Conservation (phyloP, 1,140 invertebrate genomes). For the Cephus cinctus region DNA sequence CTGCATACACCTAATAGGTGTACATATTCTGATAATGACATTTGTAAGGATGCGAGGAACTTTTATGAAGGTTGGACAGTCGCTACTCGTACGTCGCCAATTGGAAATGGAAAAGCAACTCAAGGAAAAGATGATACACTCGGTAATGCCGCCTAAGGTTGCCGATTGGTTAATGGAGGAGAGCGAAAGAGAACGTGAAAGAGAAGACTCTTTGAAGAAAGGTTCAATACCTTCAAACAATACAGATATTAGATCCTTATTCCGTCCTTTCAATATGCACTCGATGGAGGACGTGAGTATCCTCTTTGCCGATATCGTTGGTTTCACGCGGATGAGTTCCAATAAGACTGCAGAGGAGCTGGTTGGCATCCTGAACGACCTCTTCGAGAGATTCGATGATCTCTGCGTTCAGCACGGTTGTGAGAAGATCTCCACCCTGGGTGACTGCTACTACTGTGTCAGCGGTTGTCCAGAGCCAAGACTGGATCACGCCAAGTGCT, state of each 20-base stretch:
- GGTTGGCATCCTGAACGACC: slow-evolving; percentile 88
- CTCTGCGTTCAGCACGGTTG: slow-evolving; percentile 81
- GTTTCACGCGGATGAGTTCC: slow-evolving; percentile 96
- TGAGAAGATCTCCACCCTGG: slow-evolving; percentile 91
- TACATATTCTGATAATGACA: slow-evolving; percentile 92
- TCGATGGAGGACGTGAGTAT: slow-evolving; percentile 96
- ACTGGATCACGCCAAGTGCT: slow-evolving; percentile 84
- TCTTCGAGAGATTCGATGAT: slow-evolving; percentile 94
- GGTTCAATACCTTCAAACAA: slow-evolving; percentile 52
- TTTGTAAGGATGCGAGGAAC: slow-evolving; percentile 89
- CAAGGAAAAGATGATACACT: slow-evolving; percentile 97
- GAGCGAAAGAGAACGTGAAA: slow-evolving; percentile 58
- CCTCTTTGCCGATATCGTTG: slow-evolving; percentile 97
- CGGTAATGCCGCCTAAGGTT: slow-evolving; percentile 92
- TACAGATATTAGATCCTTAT: slow-evolving; percentile 76
- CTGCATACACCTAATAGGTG: slow-evolving; percentile 88
- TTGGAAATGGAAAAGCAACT: slow-evolving; percentile 90
- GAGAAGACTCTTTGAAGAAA: slow-evolving; percentile 54
- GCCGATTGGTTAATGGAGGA: slow-evolving; percentile 84
- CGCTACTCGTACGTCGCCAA: slow-evolving; percentile 80
- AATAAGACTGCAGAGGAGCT: slow-evolving; percentile 90
- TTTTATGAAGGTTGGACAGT: slow-evolving; percentile 96
- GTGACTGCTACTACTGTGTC: slow-evolving; percentile 95
- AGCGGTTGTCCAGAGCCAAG: slow-evolving; percentile 87
- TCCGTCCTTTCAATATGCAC: slow-evolving; percentile 93